These are phyloP conservation scores for Pipistrellus pygmaeus DNA, from an alignment of 2,797 vertebrate species.

Conservation along the genomic window DNA sequence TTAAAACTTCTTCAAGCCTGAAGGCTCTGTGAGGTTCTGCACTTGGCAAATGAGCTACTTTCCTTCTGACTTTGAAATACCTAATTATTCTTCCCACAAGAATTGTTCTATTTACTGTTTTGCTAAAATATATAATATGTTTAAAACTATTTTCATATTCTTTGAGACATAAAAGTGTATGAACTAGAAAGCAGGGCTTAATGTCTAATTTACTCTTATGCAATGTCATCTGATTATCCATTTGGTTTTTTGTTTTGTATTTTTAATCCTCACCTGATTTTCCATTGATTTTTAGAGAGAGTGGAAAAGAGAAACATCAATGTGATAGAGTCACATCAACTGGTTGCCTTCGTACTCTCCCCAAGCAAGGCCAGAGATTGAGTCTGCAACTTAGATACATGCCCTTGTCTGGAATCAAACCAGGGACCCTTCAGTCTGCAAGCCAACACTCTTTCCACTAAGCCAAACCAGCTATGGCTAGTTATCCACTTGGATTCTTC, in stretches of 20 bases:
- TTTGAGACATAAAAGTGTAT: slow-evolving; percentile 23
- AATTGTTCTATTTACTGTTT: slow-evolving; percentile 66
- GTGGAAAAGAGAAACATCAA: too few relatives aligned
- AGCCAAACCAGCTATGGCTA: background rate
- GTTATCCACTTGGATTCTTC: slow-evolving; percentile 28
- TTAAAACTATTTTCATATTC: slow-evolving; percentile 63
- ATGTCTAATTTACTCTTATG: slow-evolving; percentile 49
- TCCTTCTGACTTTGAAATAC: slow-evolving; percentile 72
- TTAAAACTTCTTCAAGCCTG: slow-evolving; percentile 76
- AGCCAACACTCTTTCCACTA: too few relatives aligned
- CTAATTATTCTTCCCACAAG: slow-evolving; percentile 65
- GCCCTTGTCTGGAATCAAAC: too few relatives aligned
- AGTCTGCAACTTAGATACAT: too few relatives aligned
- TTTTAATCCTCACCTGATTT: too few relatives aligned
- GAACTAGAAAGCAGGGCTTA: background rate
- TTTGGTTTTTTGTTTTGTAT: background rate
- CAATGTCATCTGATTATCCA: background rate
- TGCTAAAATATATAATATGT: slow-evolving; percentile 61
- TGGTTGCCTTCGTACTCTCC: too few relatives aligned
- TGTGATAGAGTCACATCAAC: too few relatives aligned
- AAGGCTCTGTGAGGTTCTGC: slow-evolving; percentile 69
- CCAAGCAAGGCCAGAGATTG: too few relatives aligned
- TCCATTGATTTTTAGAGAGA: too few relatives aligned
- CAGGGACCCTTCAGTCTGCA: too few relatives aligned
- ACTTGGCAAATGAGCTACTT: slow-evolving; percentile 64